Evolutionary conservation across 2,113 vertebrate genomes (phyloP), one percentile per base, ranked within the genome.

Genomic region (Oceanites oceanicus): DNA sequence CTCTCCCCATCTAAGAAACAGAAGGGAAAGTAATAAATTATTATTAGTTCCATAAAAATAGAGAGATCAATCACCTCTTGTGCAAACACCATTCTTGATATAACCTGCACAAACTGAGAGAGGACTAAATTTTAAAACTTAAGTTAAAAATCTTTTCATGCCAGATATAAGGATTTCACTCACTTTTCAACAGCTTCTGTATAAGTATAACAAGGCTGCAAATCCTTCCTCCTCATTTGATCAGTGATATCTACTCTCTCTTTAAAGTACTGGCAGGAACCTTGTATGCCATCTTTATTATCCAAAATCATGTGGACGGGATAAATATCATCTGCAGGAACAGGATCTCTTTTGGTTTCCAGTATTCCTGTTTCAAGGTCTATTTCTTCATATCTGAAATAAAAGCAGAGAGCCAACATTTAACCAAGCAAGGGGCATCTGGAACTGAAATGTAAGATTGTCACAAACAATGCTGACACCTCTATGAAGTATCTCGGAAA

Each of bases 261-360:
- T 29, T 97, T 98, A 84, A 99, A 99, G 96, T 98, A 96, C 9
- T 92, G 97, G 94, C 99, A 99, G 0, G 99, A 99, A 55, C 99
- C 99, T 89, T 99, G 99, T 52, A 99, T 97, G 36, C 99, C 99
- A 36, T 98, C 89, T 47, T 98, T 98, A 87, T 99, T 98, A 20
- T 99, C 99, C 16, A 98, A 74, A 94, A 99, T 80, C 84, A 99
- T 98, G 14, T 98, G 94, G 42, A 99, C 83, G 3, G 99, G 99
- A 89, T 99, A 99, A 92, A 98, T 86, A 20, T 99, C 99, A 59
- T 98, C 98, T n/a, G 90, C 36, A 40, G 93, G 65, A 5, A 50
- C 15, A 0, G 97, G 97, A 53, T 98, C 96, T 70, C 77, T 89
- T 77, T 94, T 97, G 20, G 97, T 98, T 96, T 98, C 97, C 86